Base-by-base conservation (phyloP, 2,113 vertebrate genomes). In the Acanthochromis polyacanthus region DNA sequence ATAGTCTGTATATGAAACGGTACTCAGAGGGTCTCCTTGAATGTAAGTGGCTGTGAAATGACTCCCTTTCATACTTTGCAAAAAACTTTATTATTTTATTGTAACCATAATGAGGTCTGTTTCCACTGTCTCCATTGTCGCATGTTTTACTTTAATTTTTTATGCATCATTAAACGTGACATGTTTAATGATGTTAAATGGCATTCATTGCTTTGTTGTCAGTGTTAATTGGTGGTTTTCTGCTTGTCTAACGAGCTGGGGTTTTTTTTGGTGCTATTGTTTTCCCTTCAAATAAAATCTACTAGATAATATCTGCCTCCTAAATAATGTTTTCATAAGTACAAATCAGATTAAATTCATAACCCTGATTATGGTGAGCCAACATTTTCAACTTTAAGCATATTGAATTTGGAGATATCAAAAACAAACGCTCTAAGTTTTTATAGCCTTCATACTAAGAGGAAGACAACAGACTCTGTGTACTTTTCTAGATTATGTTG, bases 251-350 rank as follows among this genome's bases (percentile, higher is more conserved):
- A 56, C 46, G 22, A 73, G 16, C 36, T 52, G 12, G 1, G 25
- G n/a, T 67, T 83, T 78, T 61, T 10, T 7, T 36, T 53, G 38
- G 89, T 53, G 25, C n/a, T 46, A 70, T 83, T 83, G n/a, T 69
- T 66, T 19, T 48, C 63, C 59, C 43, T 51, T 86, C 32, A 67
- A 43, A 52, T 87, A 84, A 84, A 86, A 58, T 80, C 62, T 80
- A 17, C 87, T 76, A 90, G 66, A 88, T 87, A 72, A 25, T 48
- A 10, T 36, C 32, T 36, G 32, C 9, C 7, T 36, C 8, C 32
- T 61, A 20, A 52, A 58, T 81, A 51, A 66, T 55, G 43, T 36
- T 78, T 58, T 75, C 69, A 78, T 43, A 65, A 59, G 61, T 36
- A 38, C 45, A 52, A 78, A 71, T 56, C 52, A 87, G 69, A 71